phyloP scores from a whole-genome alignment of 2,113 vertebrate genomes.

The Cygnus buccinator region DNA sequence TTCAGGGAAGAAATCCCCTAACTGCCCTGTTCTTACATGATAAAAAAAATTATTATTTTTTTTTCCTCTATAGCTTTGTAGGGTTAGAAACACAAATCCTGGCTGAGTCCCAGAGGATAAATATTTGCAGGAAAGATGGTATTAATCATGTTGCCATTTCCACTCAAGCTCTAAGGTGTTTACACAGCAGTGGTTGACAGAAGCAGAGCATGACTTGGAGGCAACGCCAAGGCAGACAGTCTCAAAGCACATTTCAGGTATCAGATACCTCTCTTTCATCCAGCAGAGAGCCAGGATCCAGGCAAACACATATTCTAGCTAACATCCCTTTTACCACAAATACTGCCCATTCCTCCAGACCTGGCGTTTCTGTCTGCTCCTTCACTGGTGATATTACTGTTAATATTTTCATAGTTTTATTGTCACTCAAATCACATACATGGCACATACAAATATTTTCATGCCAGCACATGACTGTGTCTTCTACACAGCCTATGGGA shows the following conservation, averaged over 20 bases:
- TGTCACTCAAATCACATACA: fast-evolving
- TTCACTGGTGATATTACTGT: not conserved
- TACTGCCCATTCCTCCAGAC: not conserved
- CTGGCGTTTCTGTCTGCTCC: not conserved
- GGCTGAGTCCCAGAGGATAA: not conserved
- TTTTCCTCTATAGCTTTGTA: not conserved
- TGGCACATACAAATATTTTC: not conserved
- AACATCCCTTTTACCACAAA: not conserved
- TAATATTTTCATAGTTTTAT: not conserved
- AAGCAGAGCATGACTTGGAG: not conserved
- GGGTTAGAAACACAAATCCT: not conserved
- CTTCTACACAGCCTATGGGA: not conserved
- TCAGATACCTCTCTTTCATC: not conserved
- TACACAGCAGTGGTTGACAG: conserved; percentile 44
- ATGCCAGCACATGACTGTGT: not conserved
- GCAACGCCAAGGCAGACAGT: fast-evolving
- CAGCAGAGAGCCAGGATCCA: not conserved
- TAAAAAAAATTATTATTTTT: not conserved
- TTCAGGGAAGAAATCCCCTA: not conserved
- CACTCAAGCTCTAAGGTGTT: conserved; percentile 41
- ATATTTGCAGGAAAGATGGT: conserved; percentile 38
- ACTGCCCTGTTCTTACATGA: not conserved
- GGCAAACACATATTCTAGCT: not conserved
- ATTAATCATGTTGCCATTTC: conserved; percentile 53
- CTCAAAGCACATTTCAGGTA: not conserved